phyloP scores from a whole-genome alignment of 2,888 invertebrate species.

The Sarcophaga variegata region DNA sequence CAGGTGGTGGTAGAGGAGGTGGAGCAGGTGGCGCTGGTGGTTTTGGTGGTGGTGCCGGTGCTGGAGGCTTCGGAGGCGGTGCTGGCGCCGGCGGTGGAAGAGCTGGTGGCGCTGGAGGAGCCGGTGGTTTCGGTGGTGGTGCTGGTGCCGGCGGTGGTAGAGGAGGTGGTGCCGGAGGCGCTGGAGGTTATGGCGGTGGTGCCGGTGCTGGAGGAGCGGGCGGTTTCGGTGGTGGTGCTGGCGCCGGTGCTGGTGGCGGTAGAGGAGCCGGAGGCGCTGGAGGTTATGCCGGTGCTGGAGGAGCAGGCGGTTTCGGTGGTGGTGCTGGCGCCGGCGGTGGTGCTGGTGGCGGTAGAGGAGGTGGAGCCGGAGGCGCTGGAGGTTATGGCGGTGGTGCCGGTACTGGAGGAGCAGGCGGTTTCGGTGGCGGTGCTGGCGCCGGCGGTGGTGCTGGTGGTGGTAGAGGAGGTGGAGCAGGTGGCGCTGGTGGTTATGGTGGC shows the following conservation, averaged over 20 bases:
- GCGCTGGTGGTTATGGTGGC: conserved; percentile 71
- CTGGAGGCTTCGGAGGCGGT: conserved; percentile 64
- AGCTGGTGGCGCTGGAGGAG: conserved; percentile 74
- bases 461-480: conserved; percentile 73
- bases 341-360: conserved; percentile 71
- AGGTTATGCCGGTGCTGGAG: conserved; percentile 43
- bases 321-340: conserved; percentile 72
- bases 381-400: conserved; percentile 69
- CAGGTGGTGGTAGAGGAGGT: conserved; percentile 59
- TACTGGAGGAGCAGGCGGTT: conserved; percentile 51
- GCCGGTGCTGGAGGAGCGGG: conserved; percentile 65
- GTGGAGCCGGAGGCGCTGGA: conserved; percentile 74
- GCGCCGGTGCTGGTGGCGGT: conserved; percentile 55
- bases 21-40: conserved; percentile 51
- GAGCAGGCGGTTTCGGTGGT: conserved; percentile 73
- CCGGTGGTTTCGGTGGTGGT: conserved; percentile 69
- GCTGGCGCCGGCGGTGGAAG: conserved; percentile 73
- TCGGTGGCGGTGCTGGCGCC: conserved; percentile 67
- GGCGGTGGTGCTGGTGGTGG: conserved; percentile 60
- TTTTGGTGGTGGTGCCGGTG: conserved; percentile 73
- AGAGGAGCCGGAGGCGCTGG: conserved; percentile 64
- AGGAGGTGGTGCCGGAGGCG: conserved; percentile 34
- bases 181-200: conserved; percentile 44
- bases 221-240: conserved; percentile 69
- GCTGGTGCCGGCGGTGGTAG: conserved; percentile 56